phyloP scores from a whole-genome alignment of 2,888 invertebrate species.

The Aphidoletes aphidimyza region DNA sequence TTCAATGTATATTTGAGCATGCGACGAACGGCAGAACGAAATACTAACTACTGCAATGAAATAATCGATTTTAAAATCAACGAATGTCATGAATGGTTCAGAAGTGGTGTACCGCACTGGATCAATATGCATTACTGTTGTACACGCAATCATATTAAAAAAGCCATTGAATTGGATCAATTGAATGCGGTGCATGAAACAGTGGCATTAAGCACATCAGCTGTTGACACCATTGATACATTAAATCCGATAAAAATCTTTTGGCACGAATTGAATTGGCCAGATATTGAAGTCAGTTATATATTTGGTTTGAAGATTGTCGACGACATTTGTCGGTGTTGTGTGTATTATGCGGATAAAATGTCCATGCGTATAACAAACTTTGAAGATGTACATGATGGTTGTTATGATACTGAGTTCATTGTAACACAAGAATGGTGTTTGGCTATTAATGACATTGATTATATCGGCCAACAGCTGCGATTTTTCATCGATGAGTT shows the following conservation, averaged over 20 bases:
- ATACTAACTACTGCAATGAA: constrained; percentile 73
- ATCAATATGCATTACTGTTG: constrained; percentile 91
- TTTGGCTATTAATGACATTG: constrained; percentile 95
- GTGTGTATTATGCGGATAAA: constrained; percentile 89
- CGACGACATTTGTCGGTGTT: constrained; percentile 93
- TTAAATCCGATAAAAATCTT: constrained; percentile 96
- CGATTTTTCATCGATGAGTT: constrained; percentile 86
- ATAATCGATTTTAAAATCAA: constrained; percentile 73
- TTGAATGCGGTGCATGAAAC: constrained; percentile 82
- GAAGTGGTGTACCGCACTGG: constrained; percentile 93
- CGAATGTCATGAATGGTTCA: constrained; percentile 89
- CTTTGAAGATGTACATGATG: constrained; percentile 70
- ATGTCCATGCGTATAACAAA: constrained; percentile 81
- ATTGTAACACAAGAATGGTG: constrained; percentile 90
- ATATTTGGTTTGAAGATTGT: constrained; percentile 93
- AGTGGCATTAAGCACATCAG: constrained; percentile 94
- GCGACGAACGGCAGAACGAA: constrained; percentile 84
- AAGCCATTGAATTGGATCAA: constrained; percentile 89
- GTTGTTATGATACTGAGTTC: constrained; percentile 75
- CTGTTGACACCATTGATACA: constrained; percentile 90
- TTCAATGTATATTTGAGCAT: constrained; percentile 92
- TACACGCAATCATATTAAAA: constrained; percentile 84
- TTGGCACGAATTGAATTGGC: constrained; percentile 96
- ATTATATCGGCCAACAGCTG: constrained; percentile 89
- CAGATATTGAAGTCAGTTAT: constrained; percentile 90